Conservation (phyloP, 37 sponge, comb jelly and placozoan genomes). For the Sycon ciliatum region DNA sequence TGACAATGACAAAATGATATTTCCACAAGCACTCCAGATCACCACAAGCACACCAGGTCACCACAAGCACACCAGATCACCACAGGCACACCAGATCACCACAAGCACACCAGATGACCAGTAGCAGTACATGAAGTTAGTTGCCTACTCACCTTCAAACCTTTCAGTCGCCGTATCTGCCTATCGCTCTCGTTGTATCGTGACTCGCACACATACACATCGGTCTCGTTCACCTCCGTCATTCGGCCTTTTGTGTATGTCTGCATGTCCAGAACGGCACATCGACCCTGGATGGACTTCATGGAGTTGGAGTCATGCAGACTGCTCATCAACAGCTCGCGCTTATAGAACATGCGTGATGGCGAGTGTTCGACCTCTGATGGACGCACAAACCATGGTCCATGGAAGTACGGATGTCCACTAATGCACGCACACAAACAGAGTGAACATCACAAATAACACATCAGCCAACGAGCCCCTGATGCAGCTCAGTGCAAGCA, state of each 20-base stretch:
- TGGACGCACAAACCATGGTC: conserved; percentile 86
- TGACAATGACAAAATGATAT: not conserved
- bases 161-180: conserved; percentile 54
- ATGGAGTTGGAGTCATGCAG: conserved; percentile 89
- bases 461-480: no score
- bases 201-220: conserved; percentile 68
- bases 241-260: conserved; percentile 73
- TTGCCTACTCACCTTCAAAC: conserved; percentile 39
- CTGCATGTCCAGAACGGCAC: conserved; percentile 47
- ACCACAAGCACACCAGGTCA: not conserved
- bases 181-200: conserved; percentile 76
- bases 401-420: conserved; percentile 74
- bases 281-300: conserved; percentile 64
- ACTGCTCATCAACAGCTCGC: conserved; percentile 75
- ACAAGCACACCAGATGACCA: not conserved
- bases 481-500: no score
- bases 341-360: conserved; percentile 63
- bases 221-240: conserved; percentile 49
- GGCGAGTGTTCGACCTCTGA: conserved; percentile 61
- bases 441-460: not conserved
- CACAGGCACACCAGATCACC: not conserved
- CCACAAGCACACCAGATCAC: not conserved
- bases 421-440: conserved; percentile 17
- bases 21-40: not conserved
- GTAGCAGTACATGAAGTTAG: not conserved